A percentile compares a stretch with the other conserved stretches of the same genome.
These are phyloP conservation scores for Telenomus remus DNA, from an alignment of 1,140 invertebrate genomes.

Conservation along the genomic window DNA sequence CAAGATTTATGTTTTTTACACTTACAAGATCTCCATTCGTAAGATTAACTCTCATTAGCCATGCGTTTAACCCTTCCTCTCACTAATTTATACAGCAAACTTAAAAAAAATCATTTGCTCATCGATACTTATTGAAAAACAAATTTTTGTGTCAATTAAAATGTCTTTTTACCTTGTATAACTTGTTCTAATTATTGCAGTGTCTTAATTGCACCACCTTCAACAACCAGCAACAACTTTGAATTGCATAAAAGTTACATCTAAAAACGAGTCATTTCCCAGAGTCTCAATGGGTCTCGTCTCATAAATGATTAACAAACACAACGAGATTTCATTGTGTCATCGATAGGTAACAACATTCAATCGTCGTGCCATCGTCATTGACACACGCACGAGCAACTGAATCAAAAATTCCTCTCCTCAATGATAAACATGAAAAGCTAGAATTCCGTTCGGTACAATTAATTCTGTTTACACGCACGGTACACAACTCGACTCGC, in stretches of 20 bases:
- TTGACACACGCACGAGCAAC: too few relatives aligned
- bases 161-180: too few relatives aligned
- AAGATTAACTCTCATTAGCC: slow-evolving; percentile 45
- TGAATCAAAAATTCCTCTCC: too few relatives aligned
- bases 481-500: too few relatives aligned
- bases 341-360: slow-evolving; percentile 3
- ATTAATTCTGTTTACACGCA: too few relatives aligned
- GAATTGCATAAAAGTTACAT: slow-evolving; percentile 18
- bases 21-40: slow-evolving; percentile 35
- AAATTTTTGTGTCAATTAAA: too few relatives aligned
- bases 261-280: slow-evolving; percentile 15
- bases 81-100: too few relatives aligned
- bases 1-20: slow-evolving; percentile 25
- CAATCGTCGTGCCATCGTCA: too few relatives aligned
- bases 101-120: slow-evolving; percentile 5
- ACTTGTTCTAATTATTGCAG: too few relatives aligned
- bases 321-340: slow-evolving; percentile 12
- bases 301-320: slow-evolving; percentile 21
- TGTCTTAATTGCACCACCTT: not conserved
- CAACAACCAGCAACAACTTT: slow-evolving; percentile 3
- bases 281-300: slow-evolving; percentile 3
- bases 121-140: too few relatives aligned
- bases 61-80: slow-evolving; percentile 6
- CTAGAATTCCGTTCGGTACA: too few relatives aligned
- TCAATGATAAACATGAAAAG: too few relatives aligned